Evolutionary conservation across 1,140 invertebrate species (phyloP), one percentile per base, ranked within the genome.

Genomic region (Macrocentrus cingulum): DNA sequence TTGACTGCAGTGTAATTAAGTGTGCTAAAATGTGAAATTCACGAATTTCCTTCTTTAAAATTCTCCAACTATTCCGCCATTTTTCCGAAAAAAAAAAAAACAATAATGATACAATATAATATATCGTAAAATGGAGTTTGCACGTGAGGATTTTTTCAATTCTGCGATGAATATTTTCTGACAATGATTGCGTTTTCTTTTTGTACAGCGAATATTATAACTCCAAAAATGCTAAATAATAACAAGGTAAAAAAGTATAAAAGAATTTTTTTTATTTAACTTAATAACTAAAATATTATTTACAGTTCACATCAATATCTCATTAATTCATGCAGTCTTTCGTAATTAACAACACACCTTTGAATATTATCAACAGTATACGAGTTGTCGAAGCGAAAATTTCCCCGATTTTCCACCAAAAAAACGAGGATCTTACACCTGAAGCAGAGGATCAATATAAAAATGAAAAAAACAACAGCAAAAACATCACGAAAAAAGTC

Each of bases 161-260:
- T 39, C 19, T 63, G 61, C 61, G 39, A 36, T 19, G 15, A 37
- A 50, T 61, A 63, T 64, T 69, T 73, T 61, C 62, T 64, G 68
- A 75, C 66, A 61, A 71, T 72, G 48, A 66, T 66, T 70, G 56
- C 63, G 70, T 68, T 23, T 25, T 74, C 70, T 55, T 75, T 75
- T 75, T 75, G 71, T 74, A 75, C 69, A 74, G 67, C 65, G 61
- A 64, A 73, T 67, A 71, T 68, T 74, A 68, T 73, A 68, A 74
- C 68, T 73, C 62, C 65, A 62, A 60, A n/a, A n/a, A 71, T 65
- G 62, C 61, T 69, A 56, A 56, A 62, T 67, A 68, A 66, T 66
- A 68, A 42, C 65, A 59, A 65, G 51, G 60, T 66, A 34, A n/a
- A 68, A 66, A 59, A 66, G 61, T 65, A 70, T 65, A 63, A 58